These are phyloP conservation scores for Chloroceryle aenea DNA, from an alignment of 2,113 vertebrate species.

Conservation along the genomic window DNA sequence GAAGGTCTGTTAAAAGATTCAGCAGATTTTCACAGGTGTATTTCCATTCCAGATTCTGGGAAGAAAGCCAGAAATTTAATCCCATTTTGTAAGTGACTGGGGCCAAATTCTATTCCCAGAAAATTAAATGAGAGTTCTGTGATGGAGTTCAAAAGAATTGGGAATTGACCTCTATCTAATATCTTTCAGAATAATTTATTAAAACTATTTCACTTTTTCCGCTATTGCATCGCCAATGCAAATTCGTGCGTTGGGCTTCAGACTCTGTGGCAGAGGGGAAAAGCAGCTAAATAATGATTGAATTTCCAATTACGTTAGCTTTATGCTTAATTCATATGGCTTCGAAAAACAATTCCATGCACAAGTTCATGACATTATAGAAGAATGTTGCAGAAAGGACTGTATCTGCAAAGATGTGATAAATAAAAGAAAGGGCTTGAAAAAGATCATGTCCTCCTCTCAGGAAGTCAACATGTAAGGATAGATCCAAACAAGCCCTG, in stretches of 20 bases:
- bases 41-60: slow-evolving; percentile 24
- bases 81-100: slow-evolving; percentile 2
- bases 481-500: neutral
- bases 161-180: slow-evolving; percentile 54
- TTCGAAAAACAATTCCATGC: neutral
- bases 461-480: neutral
- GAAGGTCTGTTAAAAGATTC: neutral
- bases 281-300: slow-evolving; percentile 34
- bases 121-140: slow-evolving; percentile 44
- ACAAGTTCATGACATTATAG: neutral
- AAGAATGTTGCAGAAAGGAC: neutral
- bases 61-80: slow-evolving; percentile 55
- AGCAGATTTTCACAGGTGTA: neutral
- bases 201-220: neutral
- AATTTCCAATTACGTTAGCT: neutral
- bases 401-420: neutral
- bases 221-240: neutral
- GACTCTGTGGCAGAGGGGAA: neutral
- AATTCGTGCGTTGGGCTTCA: neutral
- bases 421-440: neutral
- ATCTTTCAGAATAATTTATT: slow-evolving; percentile 56
- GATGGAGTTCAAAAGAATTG: slow-evolving; percentile 34
- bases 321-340: neutral
- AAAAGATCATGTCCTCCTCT: neutral
- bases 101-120: slow-evolving; percentile 43